These are phyloP conservation scores for Melitaea athalia DNA, from an alignment of 2,888 invertebrate species.

Conservation along the genomic window DNA sequence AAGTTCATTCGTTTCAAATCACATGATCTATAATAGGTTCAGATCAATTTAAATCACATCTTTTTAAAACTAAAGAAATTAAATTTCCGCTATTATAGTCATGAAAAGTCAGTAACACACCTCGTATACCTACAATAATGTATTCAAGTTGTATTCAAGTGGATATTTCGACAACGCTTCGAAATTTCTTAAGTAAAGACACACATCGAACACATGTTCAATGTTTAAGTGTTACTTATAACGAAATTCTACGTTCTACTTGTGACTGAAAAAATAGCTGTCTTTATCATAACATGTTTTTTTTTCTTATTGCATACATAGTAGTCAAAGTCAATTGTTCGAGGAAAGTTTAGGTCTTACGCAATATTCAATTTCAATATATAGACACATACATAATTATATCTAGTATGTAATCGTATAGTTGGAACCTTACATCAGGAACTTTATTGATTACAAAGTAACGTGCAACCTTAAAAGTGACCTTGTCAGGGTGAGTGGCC, in stretches of 20 bases:
- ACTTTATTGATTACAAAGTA: slow-evolving; percentile 24
- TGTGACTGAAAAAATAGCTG: background rate
- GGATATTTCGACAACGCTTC: slow-evolving; percentile 24
- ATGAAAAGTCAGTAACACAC: slow-evolving; percentile 15
- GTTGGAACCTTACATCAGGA: slow-evolving; percentile 5
- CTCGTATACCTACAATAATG: too few species aligned
- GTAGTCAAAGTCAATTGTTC: background rate
- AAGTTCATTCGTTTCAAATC: too few species aligned
- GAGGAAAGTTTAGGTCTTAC: background rate
- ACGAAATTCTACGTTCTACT: background rate
- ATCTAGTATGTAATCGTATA: too few species aligned
- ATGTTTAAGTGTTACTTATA: slow-evolving; percentile 16
- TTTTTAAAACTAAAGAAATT: background rate
- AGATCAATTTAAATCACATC: too few species aligned
- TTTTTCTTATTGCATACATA: background rate
- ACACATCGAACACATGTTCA: slow-evolving; percentile 24
- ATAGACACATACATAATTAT: too few species aligned
- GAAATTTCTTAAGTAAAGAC: slow-evolving; percentile 37
- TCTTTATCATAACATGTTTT: background rate
- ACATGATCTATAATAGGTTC: too few species aligned
- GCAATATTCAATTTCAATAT: background rate
- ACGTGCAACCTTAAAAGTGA: slow-evolving; percentile 40
- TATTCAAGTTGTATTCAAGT: slow-evolving; percentile 33
- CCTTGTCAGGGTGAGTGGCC: slow-evolving; percentile 61
- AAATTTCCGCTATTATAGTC: slow-evolving; percentile 3